phyloP scores from a whole-genome alignment of 2,888 invertebrate genomes.

The Scrobipalpa costella region DNA sequence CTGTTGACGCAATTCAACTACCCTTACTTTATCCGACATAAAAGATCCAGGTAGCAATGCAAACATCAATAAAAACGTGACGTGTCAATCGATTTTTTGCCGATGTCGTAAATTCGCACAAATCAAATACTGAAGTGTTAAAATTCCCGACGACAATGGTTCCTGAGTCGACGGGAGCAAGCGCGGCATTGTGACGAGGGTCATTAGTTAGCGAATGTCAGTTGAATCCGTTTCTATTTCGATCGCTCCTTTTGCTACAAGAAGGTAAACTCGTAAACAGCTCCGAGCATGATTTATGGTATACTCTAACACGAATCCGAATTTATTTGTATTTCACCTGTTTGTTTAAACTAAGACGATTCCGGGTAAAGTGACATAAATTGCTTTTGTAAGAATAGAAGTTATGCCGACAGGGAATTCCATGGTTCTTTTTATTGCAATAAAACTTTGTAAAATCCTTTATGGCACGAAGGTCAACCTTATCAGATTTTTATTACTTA shows the following conservation, averaged over 20 bases:
- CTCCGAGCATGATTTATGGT: constrained; percentile 64
- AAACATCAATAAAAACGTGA: constrained; percentile 78
- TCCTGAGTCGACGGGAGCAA: constrained; percentile 64
- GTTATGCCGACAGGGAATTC: neutral
- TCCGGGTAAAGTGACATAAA: constrained; percentile 12
- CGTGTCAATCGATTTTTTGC: constrained; percentile 75
- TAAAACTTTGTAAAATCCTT: neutral
- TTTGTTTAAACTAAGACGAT: constrained; percentile 36
- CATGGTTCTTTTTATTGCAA: neutral
- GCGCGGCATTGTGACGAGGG: constrained; percentile 61
- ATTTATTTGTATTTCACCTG: constrained; percentile 53
- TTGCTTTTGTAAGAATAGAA: neutral
- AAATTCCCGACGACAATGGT: constrained; percentile 68
- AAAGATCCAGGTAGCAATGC: constrained; percentile 74
- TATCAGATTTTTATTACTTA: constrained; percentile 21
- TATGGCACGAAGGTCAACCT: neutral
- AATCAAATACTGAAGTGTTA: constrained; percentile 80
- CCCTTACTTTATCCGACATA: constrained; percentile 62
- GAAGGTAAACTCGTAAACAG: constrained; percentile 73
- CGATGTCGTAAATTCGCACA: constrained; percentile 73
- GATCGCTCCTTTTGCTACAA: constrained; percentile 64
- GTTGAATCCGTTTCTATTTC: constrained; percentile 56
- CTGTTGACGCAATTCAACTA: constrained; percentile 58
- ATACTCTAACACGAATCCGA: constrained; percentile 36
- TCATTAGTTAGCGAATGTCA: constrained; percentile 77